These are phyloP conservation scores for Perca flavescens DNA, from an alignment of 2,113 vertebrate genomes.

Conservation along the genomic window DNA sequence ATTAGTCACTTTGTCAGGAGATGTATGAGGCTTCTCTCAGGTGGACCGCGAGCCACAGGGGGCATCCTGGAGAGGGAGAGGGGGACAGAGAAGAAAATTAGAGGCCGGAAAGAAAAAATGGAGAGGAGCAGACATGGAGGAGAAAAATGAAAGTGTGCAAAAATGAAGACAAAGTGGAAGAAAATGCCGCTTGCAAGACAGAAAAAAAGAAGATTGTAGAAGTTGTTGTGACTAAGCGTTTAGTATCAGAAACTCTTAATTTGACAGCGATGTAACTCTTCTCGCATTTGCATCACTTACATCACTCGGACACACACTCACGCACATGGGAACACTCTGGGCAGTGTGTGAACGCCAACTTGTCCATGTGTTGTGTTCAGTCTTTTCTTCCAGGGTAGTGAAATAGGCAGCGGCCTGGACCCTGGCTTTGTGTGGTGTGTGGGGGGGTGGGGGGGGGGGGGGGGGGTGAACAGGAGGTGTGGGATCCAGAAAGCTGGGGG, in stretches of 20 bases:
- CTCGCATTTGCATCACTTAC: constrained; percentile 50
- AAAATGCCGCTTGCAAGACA: neutral
- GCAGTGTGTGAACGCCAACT: constrained; percentile 58
- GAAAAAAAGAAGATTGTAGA: constrained; percentile 3
- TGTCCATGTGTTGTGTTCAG: constrained; percentile 59
- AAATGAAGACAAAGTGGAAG: constrained; percentile 63
- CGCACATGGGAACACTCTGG: constrained; percentile 38
- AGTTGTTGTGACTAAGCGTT: constrained; percentile 33
- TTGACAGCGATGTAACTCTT: constrained; percentile 23
- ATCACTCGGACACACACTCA: constrained; percentile 35
- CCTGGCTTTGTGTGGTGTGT: constrained; percentile 40
- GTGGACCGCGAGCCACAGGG: constrained; percentile 75
- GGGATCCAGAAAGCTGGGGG: constrained; percentile 81
- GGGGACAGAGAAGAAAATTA: constrained; percentile 41
- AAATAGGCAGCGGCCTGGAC: constrained; percentile 65
- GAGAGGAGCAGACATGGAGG: constrained; percentile 25
- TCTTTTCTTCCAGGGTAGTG: constrained; percentile 64
- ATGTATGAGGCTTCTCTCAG: constrained; percentile 76
- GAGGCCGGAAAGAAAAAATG: constrained; percentile 44
- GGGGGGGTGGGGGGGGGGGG: constrained; percentile 7
- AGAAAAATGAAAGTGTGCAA: constrained; percentile 30
- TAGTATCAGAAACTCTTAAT: constrained; percentile 17
- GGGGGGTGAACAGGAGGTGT: constrained; percentile 78
- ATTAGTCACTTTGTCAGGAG: constrained; percentile 85
- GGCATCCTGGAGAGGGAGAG: constrained; percentile 44